Percentiles rank a stretch among this genome's conserved stretches.
phyloP scores from a whole-genome alignment of 2,113 vertebrate genomes.

The Euleptes europaea region DNA sequence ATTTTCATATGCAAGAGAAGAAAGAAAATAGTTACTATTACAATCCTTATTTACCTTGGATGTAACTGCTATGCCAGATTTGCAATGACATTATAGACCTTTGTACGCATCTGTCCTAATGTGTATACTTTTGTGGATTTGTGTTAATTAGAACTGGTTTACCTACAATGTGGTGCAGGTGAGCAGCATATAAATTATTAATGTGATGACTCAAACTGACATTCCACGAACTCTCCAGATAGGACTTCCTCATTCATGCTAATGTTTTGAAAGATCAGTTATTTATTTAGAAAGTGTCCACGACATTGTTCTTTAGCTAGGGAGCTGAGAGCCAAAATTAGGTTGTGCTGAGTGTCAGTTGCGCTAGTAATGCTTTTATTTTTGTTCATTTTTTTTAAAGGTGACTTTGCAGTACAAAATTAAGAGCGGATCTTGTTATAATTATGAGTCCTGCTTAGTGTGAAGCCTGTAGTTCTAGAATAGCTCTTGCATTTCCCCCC shows the following conservation, averaged over 20 bases:
- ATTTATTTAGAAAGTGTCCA: too few species aligned
- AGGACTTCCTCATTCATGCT: too few species aligned
- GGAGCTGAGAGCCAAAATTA: too few species aligned
- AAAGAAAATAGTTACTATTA: background rate
- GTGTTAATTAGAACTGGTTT: background rate
- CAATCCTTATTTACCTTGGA: background rate
- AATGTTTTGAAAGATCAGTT: too few species aligned
- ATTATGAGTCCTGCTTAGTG: background rate
- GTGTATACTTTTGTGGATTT: background rate
- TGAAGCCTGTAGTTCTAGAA: background rate
- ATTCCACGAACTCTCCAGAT: background rate
- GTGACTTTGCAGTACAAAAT: too few species aligned
- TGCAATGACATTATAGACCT: background rate
- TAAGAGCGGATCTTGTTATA: too few species aligned
- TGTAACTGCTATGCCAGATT: background rate
- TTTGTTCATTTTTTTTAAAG: too few species aligned
- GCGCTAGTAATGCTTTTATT: too few species aligned
- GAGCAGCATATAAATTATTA: background rate
- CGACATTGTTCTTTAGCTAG: too few species aligned
- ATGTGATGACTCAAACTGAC: background rate
- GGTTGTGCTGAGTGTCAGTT: too few species aligned
- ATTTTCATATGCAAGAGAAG: rapidly evolving
- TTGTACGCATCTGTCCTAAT: background rate
- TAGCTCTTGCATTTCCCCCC: background rate
- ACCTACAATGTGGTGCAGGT: background rate